Percentiles rank a stretch among this genome's conserved stretches.
Conservation (phyloP, 2,797 vertebrate species). For the Diglossa cyanea region DNA sequence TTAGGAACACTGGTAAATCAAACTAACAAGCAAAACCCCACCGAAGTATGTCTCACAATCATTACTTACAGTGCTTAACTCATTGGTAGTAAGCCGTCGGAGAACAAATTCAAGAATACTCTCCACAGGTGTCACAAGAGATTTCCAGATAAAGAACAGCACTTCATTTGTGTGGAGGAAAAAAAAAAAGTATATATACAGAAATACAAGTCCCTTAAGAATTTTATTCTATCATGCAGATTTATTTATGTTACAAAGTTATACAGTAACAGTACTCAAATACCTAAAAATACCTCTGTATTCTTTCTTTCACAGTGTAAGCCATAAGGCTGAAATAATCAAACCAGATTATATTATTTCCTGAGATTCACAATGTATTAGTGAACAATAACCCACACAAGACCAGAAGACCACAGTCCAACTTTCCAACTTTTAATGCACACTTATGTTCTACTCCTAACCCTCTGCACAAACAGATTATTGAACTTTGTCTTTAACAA, state of each 20-base stretch:
- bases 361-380: neutral
- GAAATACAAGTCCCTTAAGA: neutral
- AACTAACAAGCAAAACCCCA: neutral
- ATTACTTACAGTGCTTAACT: conserved; percentile 81
- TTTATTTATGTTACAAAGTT: neutral
- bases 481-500: neutral
- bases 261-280: neutral
- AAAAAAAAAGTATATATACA: neutral
- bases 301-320: neutral
- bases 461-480: neutral
- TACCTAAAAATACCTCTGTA: neutral
- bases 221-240: neutral
- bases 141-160: conserved; percentile 67
- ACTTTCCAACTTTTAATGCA: neutral
- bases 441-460: neutral
- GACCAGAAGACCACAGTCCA: neutral
- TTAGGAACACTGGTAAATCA: neutral
- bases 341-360: neutral
- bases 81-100: conserved; percentile 79
- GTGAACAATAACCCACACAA: neutral
- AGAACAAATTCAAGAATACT: conserved; percentile 84
- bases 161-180: conserved; percentile 73
- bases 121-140: conserved; percentile 69
- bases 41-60: neutral
- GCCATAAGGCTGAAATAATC: neutral